Evolutionary conservation across 2,113 vertebrate genomes (phyloP), one percentile per base, ranked within the genome.

Genomic region (Macroglossus sobrinus): DNA sequence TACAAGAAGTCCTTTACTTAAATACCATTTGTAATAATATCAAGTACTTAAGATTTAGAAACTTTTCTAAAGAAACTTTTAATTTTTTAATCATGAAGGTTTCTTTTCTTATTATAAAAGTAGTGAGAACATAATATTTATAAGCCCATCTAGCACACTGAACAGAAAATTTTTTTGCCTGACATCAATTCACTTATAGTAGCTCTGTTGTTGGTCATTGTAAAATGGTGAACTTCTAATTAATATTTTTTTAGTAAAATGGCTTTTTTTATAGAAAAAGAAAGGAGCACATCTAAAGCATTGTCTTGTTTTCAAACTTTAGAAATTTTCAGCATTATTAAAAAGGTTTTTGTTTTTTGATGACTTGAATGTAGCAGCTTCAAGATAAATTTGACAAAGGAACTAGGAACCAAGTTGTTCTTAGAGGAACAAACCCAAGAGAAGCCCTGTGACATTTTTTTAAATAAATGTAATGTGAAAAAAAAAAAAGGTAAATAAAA

Each of bases 381-480:
- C 38, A 53, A 30, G 22, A 35, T 89, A 89, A 30, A 92, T 80
- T 19, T 92, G 64, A 59, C 35, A 94, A 94, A 96, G 1, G 7
- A 78, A 85, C 21, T 0, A 18, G 55, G 96, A 94, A 86, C 3
- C 47, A 35, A 50, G 2, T n/a, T 92, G 15, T 69, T 15, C 22
- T 66, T 50, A 61, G 35, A 74, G 47, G n/a, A 50, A 7, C 13
- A 80, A 40, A 72, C 7, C 33, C 4, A 38, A 71, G 47, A 68
- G 11, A 0, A 75, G 59, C 53, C 74, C 86, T 82, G 1, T 90
- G 96, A 95, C 89, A 94, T 92, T 96, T 97, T 97, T 94, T 85
- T 12, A 88, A 61, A 84, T 55, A 94, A 95, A 63, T 33, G 64
- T 45, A 38, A 82, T 80, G 10, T 86, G 72, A 93, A 87, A 16